Percentiles rank a stretch among this genome's conserved stretches.
These are phyloP conservation scores for Orthonyx spaldingii DNA, from an alignment of 2,113 vertebrate species.

Conservation along the genomic window DNA sequence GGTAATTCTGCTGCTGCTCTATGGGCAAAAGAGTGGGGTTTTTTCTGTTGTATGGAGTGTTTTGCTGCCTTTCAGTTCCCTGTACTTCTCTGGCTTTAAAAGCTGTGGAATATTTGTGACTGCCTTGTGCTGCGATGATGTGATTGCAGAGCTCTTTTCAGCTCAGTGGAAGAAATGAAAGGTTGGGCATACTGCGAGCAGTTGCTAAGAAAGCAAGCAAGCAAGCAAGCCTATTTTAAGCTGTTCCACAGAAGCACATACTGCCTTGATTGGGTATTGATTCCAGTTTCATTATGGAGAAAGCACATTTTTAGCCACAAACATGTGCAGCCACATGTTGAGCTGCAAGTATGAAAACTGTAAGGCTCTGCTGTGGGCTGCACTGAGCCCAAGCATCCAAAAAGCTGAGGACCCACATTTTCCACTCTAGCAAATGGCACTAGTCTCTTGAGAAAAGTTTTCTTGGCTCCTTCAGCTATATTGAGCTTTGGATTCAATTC, in stretches of 20 bases:
- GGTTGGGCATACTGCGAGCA: not conserved
- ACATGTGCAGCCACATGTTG: not conserved
- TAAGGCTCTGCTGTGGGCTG: not conserved
- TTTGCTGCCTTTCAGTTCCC: constrained; percentile 10
- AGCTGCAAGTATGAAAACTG: not conserved
- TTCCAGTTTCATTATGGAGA: constrained; percentile 55
- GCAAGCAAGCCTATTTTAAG: constrained; percentile 53
- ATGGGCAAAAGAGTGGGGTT: fast-evolving
- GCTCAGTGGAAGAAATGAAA: constrained; percentile 53
- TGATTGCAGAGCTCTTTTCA: constrained; percentile 45
- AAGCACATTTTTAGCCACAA: constrained; percentile 20
- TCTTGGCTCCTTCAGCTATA: constrained; percentile 1
- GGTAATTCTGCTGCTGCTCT: not conserved
- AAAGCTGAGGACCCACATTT: not conserved
- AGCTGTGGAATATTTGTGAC: constrained; percentile 27
- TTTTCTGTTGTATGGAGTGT: not conserved
- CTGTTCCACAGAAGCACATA: constrained; percentile 42
- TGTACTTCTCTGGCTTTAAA: not conserved
- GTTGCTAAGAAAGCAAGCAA: constrained; percentile 53
- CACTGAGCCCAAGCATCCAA: not conserved
- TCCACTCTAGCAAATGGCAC: not conserved
- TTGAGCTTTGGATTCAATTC: constrained; percentile 23
- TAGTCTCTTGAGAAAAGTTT: constrained; percentile 6
- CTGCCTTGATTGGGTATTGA: constrained; percentile 62
- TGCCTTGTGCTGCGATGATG: not conserved